Base-by-base conservation (phyloP, 1,140 invertebrate species). In the Drosophila triauraria region DNA sequence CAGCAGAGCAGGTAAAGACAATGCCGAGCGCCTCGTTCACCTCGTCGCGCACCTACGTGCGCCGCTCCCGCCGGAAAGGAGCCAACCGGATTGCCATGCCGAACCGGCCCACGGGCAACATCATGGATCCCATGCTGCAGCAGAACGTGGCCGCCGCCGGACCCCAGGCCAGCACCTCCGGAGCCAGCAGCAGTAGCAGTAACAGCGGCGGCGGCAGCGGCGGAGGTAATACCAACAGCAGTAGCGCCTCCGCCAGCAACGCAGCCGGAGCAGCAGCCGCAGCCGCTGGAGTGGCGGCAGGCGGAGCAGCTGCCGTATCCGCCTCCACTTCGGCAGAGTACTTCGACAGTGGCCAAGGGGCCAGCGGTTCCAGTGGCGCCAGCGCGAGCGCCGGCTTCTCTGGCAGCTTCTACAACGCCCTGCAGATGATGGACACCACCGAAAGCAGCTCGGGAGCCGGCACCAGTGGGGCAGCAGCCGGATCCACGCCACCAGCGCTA, bases 21-120 rank as follows among this genome's bases (percentile, higher is more conserved):
- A 97, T 97, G 97, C 97, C 97, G 94, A 97, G 96, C 95, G 96
- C 96, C 93, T 97, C 96, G 92, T 97, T 97, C 94, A 96, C 96
- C 91, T 96, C 96, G 93, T 96, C 96, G 93, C 95, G 96, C 94
- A 96, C 96, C 94, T 97, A 97, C 94, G 95, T 97, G 86, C 95
- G 96, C 54, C 91, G 90, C 67, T 97, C 96, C 86, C 94, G 96
- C 92, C 95, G 96, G 94, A 97, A 97, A 96, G 96, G 96, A 93
- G 96, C 95, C 92, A 96, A 96, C 94, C 95, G 96, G 91, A 96
- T 97, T 93, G 96, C 96, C 71, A 94, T 96, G 93, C 96, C 96
- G 83, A 96, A 96, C 85, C 95, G 96, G 94, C 96, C 96, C 93
- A 95, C 95, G 86, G 88, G 91, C 50, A 92, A 92, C 60, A 91